A percentile compares a stretch with the other conserved stretches of the same genome.
phyloP scores from a whole-genome alignment of 2,797 vertebrate species.

The Scyliorhinus canicula region DNA sequence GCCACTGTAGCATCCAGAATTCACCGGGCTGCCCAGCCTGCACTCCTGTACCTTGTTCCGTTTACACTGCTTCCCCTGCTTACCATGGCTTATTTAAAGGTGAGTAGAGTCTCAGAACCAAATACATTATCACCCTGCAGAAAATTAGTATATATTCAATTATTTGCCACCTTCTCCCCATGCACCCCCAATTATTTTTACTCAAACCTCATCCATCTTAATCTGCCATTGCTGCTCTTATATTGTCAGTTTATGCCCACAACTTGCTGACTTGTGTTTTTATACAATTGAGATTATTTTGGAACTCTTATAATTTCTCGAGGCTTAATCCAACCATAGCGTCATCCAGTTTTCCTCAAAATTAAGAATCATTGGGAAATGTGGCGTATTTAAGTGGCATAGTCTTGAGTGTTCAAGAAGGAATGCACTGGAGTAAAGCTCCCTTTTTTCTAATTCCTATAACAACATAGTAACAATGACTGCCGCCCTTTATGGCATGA shows the following conservation, averaged over 20 bases:
- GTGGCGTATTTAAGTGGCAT: neutral
- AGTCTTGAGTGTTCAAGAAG: neutral
- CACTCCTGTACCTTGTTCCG: slow-evolving; percentile 95
- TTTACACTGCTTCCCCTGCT: slow-evolving; percentile 98
- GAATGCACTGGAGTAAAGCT: neutral
- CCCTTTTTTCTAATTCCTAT: neutral
- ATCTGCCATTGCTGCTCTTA: neutral
- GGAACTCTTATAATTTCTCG: neutral
- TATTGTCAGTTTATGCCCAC: neutral
- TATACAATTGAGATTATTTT: neutral
- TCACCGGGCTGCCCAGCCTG: slow-evolving; percentile 94
- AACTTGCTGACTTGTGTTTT: neutral
- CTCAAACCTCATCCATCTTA: neutral
- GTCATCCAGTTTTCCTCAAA: neutral
- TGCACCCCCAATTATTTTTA: neutral
- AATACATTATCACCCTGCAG: neutral
- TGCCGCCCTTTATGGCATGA: neutral
- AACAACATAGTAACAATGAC: neutral
- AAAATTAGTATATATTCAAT: neutral
- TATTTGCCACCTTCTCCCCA: neutral
- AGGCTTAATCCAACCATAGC: neutral
- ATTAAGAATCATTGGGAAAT: neutral
- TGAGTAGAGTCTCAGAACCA: slow-evolving; percentile 46
- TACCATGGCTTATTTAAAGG: slow-evolving; percentile 99
- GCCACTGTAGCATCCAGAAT: slow-evolving; percentile 97